A percentile compares a stretch with the other conserved stretches of the same genome.
These are phyloP conservation scores for Spinus olivaceus DNA, from an alignment of 2,797 vertebrate species.

Conservation along the genomic window DNA sequence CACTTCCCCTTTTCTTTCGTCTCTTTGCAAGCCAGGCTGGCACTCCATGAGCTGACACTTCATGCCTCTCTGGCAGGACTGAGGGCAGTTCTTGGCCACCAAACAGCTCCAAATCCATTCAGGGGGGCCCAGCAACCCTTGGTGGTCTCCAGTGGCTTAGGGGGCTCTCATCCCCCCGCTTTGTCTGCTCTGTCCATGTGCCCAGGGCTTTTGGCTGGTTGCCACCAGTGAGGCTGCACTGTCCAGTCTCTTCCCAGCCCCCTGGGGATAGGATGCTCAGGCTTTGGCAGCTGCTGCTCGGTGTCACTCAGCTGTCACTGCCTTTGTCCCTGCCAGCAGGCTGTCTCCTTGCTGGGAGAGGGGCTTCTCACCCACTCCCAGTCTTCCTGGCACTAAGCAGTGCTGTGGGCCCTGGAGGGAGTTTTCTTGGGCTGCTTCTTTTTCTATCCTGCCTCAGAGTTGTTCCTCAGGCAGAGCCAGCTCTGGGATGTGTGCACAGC, in stretches of 20 bases:
- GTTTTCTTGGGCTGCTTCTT: neutral
- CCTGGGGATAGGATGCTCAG: neutral
- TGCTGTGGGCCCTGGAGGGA: neutral
- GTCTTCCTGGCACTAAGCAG: neutral
- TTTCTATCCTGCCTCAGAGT: neutral
- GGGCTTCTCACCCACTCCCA: neutral
- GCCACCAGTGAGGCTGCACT: neutral
- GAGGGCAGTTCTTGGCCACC: neutral
- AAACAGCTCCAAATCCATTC: neutral
- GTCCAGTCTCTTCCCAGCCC: neutral
- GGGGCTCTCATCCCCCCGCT: neutral
- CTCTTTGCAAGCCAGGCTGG: neutral
- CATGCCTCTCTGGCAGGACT: accelerated
- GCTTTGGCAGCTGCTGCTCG: neutral
- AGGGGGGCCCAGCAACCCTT: accelerated
- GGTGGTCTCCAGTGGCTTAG: neutral
- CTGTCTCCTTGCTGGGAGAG: accelerated
- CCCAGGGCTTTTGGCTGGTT: neutral
- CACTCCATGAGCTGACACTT: neutral
- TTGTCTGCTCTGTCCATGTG: neutral
- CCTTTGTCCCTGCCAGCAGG: neutral
- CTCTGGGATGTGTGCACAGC: neutral
- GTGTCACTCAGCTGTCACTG: neutral
- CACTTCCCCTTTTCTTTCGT: neutral
- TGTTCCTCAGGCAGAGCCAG: accelerated